phyloP scores from a whole-genome alignment of 1,140 invertebrate species.

The Magallana angulata region DNA sequence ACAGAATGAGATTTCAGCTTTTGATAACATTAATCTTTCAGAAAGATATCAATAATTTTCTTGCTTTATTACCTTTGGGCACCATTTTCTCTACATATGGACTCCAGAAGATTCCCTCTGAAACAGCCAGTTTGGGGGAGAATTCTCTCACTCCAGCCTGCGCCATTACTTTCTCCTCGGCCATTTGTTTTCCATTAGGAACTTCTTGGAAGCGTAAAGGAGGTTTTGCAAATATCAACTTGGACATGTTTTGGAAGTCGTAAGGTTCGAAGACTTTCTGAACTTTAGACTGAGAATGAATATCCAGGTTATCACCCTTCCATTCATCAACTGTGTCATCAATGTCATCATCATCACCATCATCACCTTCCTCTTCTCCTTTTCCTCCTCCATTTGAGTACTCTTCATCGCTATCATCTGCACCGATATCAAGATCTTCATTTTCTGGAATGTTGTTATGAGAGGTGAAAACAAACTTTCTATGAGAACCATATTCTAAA shows the following conservation, averaged over 20 bases:
- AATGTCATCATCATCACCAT: conserved; percentile 16
- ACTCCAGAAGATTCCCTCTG: conserved; percentile 7
- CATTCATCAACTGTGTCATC: neutral
- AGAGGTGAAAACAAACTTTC: conserved; percentile 6
- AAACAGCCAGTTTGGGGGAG: neutral
- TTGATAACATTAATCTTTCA: neutral
- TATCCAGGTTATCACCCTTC: neutral
- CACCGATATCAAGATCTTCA: neutral
- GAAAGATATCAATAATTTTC: conserved; percentile 18
- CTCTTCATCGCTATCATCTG: conserved; percentile 1
- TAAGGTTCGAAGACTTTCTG: conserved; percentile 9
- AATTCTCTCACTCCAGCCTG: neutral
- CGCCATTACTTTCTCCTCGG: neutral
- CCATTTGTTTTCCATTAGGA: conserved; percentile 30
- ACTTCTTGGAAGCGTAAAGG: conserved; percentile 26
- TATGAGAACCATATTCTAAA: conserved; percentile 2
- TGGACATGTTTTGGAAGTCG: conserved; percentile 22
- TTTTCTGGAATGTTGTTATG: conserved; percentile 23
- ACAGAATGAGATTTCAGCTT: neutral
- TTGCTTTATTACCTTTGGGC: neutral
- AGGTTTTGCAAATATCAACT: conserved; percentile 21
- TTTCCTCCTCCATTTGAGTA: neutral
- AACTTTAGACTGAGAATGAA: neutral
- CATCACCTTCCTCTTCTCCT: neutral
- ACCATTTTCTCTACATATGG: conserved; percentile 26